Evolutionary conservation across 2,113 vertebrate genomes (phyloP).

Genomic region (Aplodontia rufa): DNA sequence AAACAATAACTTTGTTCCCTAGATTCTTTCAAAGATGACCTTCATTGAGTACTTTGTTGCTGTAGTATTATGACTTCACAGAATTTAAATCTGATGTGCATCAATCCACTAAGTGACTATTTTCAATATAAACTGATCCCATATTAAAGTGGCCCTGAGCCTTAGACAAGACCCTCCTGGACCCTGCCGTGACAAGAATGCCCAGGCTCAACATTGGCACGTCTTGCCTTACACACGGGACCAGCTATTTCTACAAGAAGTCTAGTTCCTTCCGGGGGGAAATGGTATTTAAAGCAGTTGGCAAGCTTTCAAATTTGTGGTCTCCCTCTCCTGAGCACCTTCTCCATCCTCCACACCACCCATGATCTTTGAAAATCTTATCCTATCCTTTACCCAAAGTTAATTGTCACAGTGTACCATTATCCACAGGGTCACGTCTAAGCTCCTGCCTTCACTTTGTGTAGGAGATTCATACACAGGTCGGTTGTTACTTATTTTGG

Average conservation of each 20-base stretch:
- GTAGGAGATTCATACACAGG: neutral
- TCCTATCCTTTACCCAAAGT: neutral
- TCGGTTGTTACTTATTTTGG: neutral
- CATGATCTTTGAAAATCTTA: neutral
- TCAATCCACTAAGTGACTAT: neutral
- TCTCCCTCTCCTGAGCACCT: neutral
- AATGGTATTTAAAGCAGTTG: neutral
- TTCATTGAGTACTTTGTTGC: neutral
- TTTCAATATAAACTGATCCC: no score
- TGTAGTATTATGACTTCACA: neutral
- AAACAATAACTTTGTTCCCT: neutral
- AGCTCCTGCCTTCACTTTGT: neutral
- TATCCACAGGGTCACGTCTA: neutral
- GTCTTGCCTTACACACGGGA: neutral
- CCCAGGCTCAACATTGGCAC: neutral
- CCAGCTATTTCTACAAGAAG: neutral
- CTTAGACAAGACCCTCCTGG: neutral
- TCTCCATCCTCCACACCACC: neutral
- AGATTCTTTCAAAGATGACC: neutral
- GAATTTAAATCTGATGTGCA: neutral
- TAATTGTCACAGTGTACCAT: neutral
- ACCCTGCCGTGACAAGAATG: neutral
- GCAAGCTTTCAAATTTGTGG: neutral
- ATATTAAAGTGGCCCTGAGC: neutral
- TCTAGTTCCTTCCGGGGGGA: neutral